Evolutionary conservation across 2,888 invertebrate species (phyloP).

Genomic region (Chironomus riparius): DNA sequence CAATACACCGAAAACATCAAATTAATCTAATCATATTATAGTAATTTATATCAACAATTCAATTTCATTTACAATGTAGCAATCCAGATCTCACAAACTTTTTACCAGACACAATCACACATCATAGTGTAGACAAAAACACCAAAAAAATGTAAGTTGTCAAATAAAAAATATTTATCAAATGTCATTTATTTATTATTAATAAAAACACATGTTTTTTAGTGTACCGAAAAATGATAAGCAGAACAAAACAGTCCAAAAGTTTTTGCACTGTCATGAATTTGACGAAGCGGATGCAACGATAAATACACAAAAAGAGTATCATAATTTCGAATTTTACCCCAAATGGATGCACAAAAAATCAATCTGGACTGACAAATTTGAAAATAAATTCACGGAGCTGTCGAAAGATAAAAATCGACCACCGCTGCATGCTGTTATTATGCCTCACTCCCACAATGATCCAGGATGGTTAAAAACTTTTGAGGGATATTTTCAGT

Average conservation of each 20-base stretch:
- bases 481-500: conserved; percentile 88
- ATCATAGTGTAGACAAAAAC: background rate
- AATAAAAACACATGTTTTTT: background rate
- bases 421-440: conserved; percentile 71
- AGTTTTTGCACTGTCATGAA: conserved; percentile 39
- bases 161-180: background rate
- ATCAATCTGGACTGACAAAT: conserved; percentile 84
- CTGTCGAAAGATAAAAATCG: conserved; percentile 62
- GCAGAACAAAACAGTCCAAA: background rate
- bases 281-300: conserved; percentile 51
- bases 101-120: background rate
- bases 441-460: conserved; percentile 92
- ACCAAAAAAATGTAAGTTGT: background rate
- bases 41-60: too few relatives aligned
- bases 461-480: conserved; percentile 98
- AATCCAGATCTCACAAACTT: too few relatives aligned
- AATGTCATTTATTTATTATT: background rate
- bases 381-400: conserved; percentile 71
- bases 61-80: too few relatives aligned
- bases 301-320: conserved; percentile 64
- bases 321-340: conserved; percentile 75
- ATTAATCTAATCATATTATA: too few relatives aligned
- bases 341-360: conserved; percentile 80
- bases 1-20: too few relatives aligned
- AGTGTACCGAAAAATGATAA: background rate